phyloP scores from a whole-genome alignment of 2,797 vertebrate genomes.

The Tympanoctomys barrerae region DNA sequence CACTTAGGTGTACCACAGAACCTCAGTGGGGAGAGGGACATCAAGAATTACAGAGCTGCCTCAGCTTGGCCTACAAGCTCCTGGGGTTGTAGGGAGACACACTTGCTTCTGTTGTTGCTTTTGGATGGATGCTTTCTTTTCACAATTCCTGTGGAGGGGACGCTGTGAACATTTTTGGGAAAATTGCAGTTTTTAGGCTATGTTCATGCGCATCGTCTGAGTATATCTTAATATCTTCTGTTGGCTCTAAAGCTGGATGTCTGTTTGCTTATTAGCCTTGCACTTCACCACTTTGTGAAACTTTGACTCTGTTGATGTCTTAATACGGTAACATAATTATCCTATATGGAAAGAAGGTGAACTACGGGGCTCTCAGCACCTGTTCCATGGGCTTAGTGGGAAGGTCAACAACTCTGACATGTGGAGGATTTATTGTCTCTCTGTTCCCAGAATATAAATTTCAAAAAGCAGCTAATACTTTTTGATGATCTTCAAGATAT shows the following conservation, averaged over 20 bases:
- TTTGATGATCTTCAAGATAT: slow-evolving; percentile 66
- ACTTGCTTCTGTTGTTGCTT: neutral
- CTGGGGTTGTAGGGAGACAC: neutral
- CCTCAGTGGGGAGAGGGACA: neutral
- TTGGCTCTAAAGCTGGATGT: neutral
- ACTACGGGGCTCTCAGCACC: neutral
- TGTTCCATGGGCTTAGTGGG: neutral
- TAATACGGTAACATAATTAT: neutral
- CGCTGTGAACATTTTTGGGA: neutral
- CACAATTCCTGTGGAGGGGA: neutral
- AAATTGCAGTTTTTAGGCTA: slow-evolving; percentile 8
- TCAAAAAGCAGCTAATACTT: slow-evolving; percentile 59
- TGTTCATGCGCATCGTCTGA: neutral
- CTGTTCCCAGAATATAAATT: slow-evolving; percentile 23
- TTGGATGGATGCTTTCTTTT: neutral
- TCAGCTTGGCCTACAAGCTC: neutral
- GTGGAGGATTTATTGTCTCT: slow-evolving; percentile 30
- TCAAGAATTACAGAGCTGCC: neutral
- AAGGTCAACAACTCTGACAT: slow-evolving; percentile 31
- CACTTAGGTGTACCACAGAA: neutral
- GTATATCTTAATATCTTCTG: neutral
- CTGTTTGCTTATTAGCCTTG: neutral
- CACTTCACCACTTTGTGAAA: neutral
- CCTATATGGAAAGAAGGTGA: neutral
- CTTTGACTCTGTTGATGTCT: slow-evolving; percentile 10